phyloP scores from a whole-genome alignment of 2,888 invertebrate species.

The Cylloceria caligata region DNA sequence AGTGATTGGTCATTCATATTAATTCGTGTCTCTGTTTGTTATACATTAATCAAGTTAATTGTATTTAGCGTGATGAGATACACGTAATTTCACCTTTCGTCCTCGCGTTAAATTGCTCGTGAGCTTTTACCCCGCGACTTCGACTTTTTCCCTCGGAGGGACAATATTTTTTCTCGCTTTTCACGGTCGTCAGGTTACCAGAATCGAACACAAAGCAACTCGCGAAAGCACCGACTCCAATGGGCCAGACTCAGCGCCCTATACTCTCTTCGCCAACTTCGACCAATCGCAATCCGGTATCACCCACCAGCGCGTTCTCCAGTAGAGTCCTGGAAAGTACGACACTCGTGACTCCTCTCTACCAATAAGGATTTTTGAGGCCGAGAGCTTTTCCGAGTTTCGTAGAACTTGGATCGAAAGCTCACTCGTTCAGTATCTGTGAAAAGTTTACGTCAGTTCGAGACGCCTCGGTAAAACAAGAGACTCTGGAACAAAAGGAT shows the following conservation, averaged over 20 bases:
- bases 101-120: too few species aligned
- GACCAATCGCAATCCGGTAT: constrained; percentile 50
- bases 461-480: neutral
- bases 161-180: constrained; percentile 1
- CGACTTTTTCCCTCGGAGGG: neutral
- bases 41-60: too few species aligned
- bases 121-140: neutral
- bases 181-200: constrained; percentile 42
- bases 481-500: neutral
- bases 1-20: too few species aligned
- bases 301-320: constrained; percentile 26
- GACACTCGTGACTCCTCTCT: neutral
- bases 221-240: neutral
- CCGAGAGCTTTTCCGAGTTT: constrained; percentile 18
- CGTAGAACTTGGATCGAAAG: constrained; percentile 52
- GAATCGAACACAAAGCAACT: constrained; percentile 38
- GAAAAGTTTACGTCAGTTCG: constrained; percentile 35
- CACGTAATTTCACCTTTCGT: too few species aligned
- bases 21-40: too few species aligned
- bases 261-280: constrained; percentile 1
- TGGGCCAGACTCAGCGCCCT: neutral
- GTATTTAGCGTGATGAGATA: too few species aligned
- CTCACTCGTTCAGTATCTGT: neutral
- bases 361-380: constrained; percentile 8
- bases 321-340: constrained; percentile 26